Evolutionary conservation across 2,888 invertebrate genomes (phyloP).

Genomic region (Lochmaea capreae): DNA sequence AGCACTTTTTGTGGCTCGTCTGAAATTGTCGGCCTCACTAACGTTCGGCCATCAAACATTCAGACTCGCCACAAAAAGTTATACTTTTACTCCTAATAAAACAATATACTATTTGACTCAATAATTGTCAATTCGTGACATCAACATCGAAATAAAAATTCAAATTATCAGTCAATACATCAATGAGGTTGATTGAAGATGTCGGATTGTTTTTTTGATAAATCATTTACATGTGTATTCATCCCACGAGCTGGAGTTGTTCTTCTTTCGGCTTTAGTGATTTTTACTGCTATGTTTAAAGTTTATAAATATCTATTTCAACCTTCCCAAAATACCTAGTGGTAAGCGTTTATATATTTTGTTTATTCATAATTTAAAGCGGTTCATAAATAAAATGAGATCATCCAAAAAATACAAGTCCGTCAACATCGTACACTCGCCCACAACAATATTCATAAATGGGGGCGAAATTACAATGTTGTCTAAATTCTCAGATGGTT

Average conservation of each 20-base stretch:
- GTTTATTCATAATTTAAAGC: background rate
- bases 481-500: too few relatives aligned
- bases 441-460: too few relatives aligned
- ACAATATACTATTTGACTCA: too few relatives aligned
- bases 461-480: too few relatives aligned
- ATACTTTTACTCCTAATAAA: too few relatives aligned
- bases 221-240: background rate
- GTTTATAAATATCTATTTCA: background rate
- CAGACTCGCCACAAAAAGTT: too few relatives aligned
- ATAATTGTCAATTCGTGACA: too few relatives aligned
- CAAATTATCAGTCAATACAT: background rate
- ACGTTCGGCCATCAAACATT: too few relatives aligned
- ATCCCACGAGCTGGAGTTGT: background rate
- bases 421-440: too few relatives aligned
- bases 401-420: too few relatives aligned
- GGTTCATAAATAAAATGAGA: background rate
- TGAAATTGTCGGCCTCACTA: too few relatives aligned
- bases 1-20: too few relatives aligned
- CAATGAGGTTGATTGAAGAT: background rate
- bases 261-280: background rate
- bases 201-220: background rate
- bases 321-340: background rate
- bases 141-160: background rate
- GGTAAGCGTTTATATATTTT: conserved; percentile 5
- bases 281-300: background rate